Conservation (phyloP, 1,140 invertebrate genomes). For the Megathymus violae region DNA sequence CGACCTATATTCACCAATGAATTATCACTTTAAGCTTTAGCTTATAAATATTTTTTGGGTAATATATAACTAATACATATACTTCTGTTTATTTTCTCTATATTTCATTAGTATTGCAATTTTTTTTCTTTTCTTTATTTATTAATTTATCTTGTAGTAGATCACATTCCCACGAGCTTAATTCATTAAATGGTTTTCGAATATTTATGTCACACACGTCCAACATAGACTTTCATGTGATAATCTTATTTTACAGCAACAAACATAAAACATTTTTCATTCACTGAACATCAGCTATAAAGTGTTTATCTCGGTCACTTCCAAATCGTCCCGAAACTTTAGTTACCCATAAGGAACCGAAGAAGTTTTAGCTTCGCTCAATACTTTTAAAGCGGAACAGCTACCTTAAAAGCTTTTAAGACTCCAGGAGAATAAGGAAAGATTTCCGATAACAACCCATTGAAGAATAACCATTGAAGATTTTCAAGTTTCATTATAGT, state of each 20-base stretch:
- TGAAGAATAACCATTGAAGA: constrained; percentile 12
- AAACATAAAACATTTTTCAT: not conserved
- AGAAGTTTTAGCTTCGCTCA: not conserved
- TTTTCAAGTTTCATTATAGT: constrained; percentile 2
- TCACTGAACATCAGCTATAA: too few relatives aligned
- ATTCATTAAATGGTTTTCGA: too few relatives aligned
- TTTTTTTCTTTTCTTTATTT: too few relatives aligned
- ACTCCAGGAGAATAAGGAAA: constrained; percentile 1
- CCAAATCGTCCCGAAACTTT: not conserved
- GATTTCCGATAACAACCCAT: constrained; percentile 5
- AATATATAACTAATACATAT: too few relatives aligned
- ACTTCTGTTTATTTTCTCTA: too few relatives aligned
- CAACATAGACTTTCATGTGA: too few relatives aligned
- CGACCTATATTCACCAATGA: too few relatives aligned
- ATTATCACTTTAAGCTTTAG: too few relatives aligned
- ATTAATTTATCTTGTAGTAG: too few relatives aligned
- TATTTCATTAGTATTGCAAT: too few relatives aligned
- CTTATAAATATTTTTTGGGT: not conserved
- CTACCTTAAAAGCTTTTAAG: constrained; percentile 16
- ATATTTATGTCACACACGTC: too few relatives aligned
- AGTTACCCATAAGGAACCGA: not conserved
- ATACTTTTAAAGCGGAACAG: constrained; percentile 1
- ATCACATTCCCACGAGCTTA: too few relatives aligned
- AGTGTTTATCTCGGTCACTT: not conserved
- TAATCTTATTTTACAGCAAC: not conserved